Evolutionary conservation across 2,113 vertebrate genomes (phyloP).

Genomic region (Bostrychus sinensis): DNA sequence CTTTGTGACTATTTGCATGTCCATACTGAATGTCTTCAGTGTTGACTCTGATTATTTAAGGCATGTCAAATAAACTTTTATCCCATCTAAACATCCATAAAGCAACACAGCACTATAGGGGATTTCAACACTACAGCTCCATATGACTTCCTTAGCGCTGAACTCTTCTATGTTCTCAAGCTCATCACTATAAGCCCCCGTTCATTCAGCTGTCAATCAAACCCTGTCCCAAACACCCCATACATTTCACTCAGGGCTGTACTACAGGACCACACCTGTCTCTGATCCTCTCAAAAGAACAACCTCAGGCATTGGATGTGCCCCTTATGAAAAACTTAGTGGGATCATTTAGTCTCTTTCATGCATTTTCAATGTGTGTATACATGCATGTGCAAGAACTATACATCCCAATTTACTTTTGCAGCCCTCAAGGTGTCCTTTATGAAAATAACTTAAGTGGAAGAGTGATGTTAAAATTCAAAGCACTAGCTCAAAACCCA

Average conservation of each 20-base stretch:
- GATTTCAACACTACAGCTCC: conserved; percentile 12
- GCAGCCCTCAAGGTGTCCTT: conserved; percentile 6
- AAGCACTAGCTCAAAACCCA: background rate
- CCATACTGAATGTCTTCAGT: conserved; percentile 15
- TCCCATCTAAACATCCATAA: conserved; percentile 3
- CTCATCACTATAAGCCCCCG: conserved; percentile 10
- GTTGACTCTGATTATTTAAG: conserved; percentile 39
- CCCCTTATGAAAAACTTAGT: background rate
- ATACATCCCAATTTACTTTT: background rate
- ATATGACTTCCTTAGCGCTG: background rate
- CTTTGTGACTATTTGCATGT: background rate
- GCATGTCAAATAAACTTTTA: conserved; percentile 41
- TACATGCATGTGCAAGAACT: conserved; percentile 14
- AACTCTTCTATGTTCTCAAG: background rate
- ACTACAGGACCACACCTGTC: conserved; percentile 34
- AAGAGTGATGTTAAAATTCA: background rate
- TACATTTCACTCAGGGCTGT: background rate
- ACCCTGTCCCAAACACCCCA: conserved; percentile 10
- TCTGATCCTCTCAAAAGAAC: conserved; percentile 9
- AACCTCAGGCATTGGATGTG: conserved; percentile 3
- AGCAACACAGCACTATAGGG: conserved; percentile 11
- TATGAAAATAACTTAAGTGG: background rate
- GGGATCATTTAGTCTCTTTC: conserved; percentile 14
- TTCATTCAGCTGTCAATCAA: conserved; percentile 44
- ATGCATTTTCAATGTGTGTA: background rate